These are phyloP conservation scores for Chironomus tepperi DNA, from an alignment of 1,140 invertebrate genomes.

Conservation along the genomic window DNA sequence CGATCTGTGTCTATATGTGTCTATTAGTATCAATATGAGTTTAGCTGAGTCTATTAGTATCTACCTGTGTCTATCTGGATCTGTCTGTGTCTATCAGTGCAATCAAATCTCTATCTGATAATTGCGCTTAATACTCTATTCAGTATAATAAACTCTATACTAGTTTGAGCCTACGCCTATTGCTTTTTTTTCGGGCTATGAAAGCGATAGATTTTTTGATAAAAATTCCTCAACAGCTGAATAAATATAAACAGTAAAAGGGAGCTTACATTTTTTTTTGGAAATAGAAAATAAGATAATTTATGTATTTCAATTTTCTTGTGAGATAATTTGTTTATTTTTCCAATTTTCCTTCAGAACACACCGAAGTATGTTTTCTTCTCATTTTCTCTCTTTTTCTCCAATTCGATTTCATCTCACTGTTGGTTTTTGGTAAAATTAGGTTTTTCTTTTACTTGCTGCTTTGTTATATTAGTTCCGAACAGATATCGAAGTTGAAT, in stretches of 20 bases:
- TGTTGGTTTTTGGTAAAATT: background rate
- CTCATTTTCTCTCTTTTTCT: conserved; percentile 1
- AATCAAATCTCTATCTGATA: too few relatives aligned
- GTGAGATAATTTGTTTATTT: conserved; percentile 22
- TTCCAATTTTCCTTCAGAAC: conserved; percentile 14
- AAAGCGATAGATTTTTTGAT: background rate
- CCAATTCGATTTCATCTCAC: background rate
- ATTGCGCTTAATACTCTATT: background rate
- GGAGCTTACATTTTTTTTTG: background rate
- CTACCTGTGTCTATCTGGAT: too few relatives aligned
- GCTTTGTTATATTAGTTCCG: conserved; percentile 13
- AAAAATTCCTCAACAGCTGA: background rate
- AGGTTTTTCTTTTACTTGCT: background rate
- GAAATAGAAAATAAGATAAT: background rate
- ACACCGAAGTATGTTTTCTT: background rate
- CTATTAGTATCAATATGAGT: too few relatives aligned
- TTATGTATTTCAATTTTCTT: conserved; percentile 22
- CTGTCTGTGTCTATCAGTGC: too few relatives aligned
- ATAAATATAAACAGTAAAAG: conserved; percentile 1
- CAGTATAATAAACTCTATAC: background rate
- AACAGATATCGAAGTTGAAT: background rate
- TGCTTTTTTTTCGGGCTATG: background rate
- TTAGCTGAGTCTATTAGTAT: too few relatives aligned
- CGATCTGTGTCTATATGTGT: too few relatives aligned
- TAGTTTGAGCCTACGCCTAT: background rate